Evolutionary conservation across 2,888 invertebrate genomes (phyloP), one percentile per base, ranked within the genome.

Genomic region (Monopis laevigella): DNA sequence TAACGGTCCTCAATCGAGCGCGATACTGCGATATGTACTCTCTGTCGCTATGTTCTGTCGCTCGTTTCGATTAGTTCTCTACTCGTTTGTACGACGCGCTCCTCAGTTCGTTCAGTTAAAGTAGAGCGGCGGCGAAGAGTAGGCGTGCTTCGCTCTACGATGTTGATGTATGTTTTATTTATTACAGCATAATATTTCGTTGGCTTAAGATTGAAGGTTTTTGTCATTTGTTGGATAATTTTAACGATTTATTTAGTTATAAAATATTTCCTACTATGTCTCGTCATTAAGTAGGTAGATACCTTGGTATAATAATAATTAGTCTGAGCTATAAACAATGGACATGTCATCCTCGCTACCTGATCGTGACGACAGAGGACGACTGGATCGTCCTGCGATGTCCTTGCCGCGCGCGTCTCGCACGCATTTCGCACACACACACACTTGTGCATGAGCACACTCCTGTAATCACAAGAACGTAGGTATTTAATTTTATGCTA

Each of bases 1-100:
- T 78, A 80, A 80, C 80, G 80, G 78, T 81, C 72, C 67, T 73
- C 74, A 78, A 80, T 77, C 75, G 77, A 78, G 80, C 78, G 78
- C 75, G 69, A 69, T 77, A 71, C 73, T 69, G 74, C 66, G 63
- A 68, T 42, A 43, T 42, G 60, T 64, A 60, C 56, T n/a, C n/a
- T n/a, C n/a, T n/a, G 30, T 34, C 36, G 41, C 62, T 61, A 58
- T 62, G 56, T 54, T 58, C 59, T 62, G 59, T 60, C 56, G 58
- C 60, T 55, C 56, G 55, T 56, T 65, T 46, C 39, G 46, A 47
- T 45, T 44, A 42, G 45, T 43, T 43, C 43, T 28, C 46, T 39
- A 56, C 51, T 53, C 56, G 56, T 56, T 62, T 60, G 39, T n/a
- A n/a, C n/a, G n/a, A n/a, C n/a, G n/a, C n/a, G n/a, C n/a, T n/a